Evolutionary conservation across 2,113 vertebrate genomes (phyloP), one percentile per base, ranked within the genome.

Genomic region (Sinosuthora webbiana): DNA sequence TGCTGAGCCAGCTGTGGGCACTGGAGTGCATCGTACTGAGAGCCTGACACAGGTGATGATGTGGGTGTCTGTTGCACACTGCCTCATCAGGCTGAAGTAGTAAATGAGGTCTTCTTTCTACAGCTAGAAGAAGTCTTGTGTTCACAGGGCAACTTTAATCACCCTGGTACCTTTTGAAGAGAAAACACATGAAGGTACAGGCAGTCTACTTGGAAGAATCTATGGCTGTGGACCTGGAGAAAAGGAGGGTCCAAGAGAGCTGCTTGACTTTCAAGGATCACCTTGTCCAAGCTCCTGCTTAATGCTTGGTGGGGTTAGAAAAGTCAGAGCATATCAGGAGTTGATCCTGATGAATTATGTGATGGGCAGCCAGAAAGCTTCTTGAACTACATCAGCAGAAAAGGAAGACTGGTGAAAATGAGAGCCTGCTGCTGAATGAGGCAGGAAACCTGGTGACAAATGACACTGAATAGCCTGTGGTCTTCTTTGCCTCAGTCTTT

Each of bases 41-140:
- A 62, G 16, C 56, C 49, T 0, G 0, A 4, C 37, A 3, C 0
- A 2, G 33, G 16, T 64, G n/a, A 14, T 59, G 49, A 1, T 78
- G 37, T 30, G 17, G 22, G 31, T 19, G 12, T 49, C 31, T 39
- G 50, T 31, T 80, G 21, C 56, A 49, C 31, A 2, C 62, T 39
- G 39, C n/a, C 44, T 37, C 8, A 52, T 63, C 30, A n/a, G 37
- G n/a, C 64, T 71, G 45, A 27, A 59, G n/a, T 19, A 49, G 20
- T 39, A 77, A 50, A 8, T n/a, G 23, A 82, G 31, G 5, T 27
- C 35, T 44, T 30, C 52, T 71, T 71, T n/a, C 23, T 27, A 27
- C n/a, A 52, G 27, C 25, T 68, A 25, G 42, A 37, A 41, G 53
- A 77, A 62, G 27, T 65, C 41, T 73, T 39, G 3, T 45, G 59